Conservation (phyloP, 2,113 vertebrate genomes). For the Bos indicus region DNA sequence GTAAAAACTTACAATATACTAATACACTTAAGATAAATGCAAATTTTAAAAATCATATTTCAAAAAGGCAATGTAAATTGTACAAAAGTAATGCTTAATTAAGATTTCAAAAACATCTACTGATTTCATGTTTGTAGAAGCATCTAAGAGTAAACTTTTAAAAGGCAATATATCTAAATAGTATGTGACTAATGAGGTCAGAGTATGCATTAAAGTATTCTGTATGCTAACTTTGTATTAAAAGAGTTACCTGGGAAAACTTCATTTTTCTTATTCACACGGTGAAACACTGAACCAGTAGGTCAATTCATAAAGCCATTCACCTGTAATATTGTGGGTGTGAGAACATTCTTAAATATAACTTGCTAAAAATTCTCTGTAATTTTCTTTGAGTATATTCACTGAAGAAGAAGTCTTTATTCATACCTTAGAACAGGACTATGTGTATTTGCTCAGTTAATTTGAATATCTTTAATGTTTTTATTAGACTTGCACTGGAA, state of each 20-base stretch:
- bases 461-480: neutral
- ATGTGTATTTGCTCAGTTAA: neutral
- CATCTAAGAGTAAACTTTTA: neutral
- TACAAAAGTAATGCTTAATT: neutral
- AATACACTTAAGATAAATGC: neutral
- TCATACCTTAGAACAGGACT: neutral
- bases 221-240: neutral
- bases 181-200: neutral
- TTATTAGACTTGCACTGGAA: neutral
- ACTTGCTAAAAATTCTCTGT: neutral
- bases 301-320: neutral
- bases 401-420: neutral
- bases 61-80: neutral
- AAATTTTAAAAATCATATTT: neutral
- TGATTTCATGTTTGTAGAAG: neutral
- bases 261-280: neutral
- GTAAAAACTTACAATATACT: neutral
- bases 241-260: neutral
- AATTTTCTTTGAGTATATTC: neutral
- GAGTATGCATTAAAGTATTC: neutral
- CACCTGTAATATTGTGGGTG: neutral
- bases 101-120: neutral
- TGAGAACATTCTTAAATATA: slow-evolving; percentile 16
- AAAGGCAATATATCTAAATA: neutral
- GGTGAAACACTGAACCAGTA: neutral